Evolutionary conservation across 2,113 vertebrate genomes (phyloP).

Genomic region (Halichoerus grypus): DNA sequence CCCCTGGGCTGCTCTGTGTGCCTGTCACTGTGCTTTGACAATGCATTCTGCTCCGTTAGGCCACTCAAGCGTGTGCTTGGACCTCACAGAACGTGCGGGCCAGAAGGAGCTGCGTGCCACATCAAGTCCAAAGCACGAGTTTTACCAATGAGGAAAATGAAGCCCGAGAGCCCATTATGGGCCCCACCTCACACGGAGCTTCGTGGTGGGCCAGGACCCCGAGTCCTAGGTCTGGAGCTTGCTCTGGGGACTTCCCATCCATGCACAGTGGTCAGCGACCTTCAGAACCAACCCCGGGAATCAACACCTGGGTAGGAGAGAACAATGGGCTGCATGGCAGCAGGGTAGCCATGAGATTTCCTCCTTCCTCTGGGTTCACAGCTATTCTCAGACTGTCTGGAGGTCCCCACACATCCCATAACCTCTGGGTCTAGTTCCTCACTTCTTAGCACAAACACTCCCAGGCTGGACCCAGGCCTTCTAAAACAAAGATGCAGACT

Average conservation of each 20-base stretch:
- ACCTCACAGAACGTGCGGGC: neutral
- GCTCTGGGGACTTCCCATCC: no score
- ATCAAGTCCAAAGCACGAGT: no score
- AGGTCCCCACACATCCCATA: neutral
- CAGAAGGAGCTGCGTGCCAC: neutral
- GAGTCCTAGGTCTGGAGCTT: neutral
- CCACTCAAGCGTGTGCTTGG: neutral
- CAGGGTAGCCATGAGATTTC: neutral
- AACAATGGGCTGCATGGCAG: neutral
- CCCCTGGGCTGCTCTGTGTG: neutral
- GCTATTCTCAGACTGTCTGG: neutral
- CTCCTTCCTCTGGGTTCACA: neutral
- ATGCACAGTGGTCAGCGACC: no score
- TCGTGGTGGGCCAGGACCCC: rapidly evolving
- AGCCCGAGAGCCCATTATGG: neutral
- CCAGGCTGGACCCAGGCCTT: neutral
- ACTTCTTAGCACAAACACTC: neutral
- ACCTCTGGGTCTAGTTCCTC: neutral
- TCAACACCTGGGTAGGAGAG: neutral
- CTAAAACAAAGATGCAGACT: conserved; percentile 1
- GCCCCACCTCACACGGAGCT: rapidly evolving
- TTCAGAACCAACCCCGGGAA: neutral
- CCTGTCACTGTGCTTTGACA: neutral
- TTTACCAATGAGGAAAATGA: neutral
- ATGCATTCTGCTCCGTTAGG: neutral